phyloP scores from a whole-genome alignment of 2,113 vertebrate genomes.

The Calypte anna region DNA sequence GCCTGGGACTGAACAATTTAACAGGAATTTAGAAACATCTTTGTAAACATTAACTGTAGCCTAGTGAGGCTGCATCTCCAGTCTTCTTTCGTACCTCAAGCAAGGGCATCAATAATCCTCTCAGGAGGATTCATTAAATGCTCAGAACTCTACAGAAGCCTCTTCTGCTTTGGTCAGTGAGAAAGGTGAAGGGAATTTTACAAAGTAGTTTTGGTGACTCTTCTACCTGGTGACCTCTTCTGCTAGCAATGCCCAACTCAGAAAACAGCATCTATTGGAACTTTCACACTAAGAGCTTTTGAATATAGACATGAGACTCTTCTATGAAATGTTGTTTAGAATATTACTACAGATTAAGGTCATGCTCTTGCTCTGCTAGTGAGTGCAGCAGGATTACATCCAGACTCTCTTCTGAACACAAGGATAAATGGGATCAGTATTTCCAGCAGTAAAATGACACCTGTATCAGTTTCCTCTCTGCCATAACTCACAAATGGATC shows the following conservation, averaged over 20 bases:
- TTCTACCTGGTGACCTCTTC: not conserved
- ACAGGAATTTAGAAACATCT: not conserved
- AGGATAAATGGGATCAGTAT: not conserved
- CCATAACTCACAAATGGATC: not conserved
- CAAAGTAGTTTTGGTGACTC: rapidly evolving
- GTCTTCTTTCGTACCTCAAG: not conserved
- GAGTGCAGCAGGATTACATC: not conserved
- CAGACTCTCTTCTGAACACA: not conserved
- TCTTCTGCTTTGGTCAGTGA: not conserved
- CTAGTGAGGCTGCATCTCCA: not conserved
- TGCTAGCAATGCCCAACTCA: not conserved
- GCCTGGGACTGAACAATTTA: rapidly evolving
- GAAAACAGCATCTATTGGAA: not conserved
- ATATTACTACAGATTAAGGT: not conserved
- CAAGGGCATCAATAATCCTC: not conserved
- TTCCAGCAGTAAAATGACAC: not conserved
- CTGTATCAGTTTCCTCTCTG: not conserved
- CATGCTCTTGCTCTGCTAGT: not conserved
- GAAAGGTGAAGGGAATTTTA: not conserved
- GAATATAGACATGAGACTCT: not conserved
- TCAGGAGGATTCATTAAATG: not conserved
- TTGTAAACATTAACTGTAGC: not conserved
- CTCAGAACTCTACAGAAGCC: not conserved
- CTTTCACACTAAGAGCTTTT: not conserved
- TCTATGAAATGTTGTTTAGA: not conserved